Conservation (phyloP, 1,140 invertebrate genomes). For the Oreohelix idahoensis region DNA sequence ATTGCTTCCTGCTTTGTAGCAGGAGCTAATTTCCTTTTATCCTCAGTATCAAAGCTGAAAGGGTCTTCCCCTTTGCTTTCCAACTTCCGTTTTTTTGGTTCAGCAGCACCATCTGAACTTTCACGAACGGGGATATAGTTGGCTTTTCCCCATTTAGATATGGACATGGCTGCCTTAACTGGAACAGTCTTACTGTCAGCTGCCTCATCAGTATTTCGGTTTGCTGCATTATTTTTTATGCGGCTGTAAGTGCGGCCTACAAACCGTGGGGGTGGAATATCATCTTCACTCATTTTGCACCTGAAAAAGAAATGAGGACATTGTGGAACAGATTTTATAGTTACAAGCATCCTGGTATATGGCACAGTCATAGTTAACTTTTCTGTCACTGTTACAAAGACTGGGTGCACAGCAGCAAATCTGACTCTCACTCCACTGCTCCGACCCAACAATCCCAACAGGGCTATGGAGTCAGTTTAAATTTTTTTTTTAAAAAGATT, state of each 20-base stretch:
- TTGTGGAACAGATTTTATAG: no score
- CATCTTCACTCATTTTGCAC: constrained; percentile 32
- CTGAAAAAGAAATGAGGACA: constrained; percentile 25
- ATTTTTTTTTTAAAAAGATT: no score
- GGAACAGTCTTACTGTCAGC: constrained; percentile 49
- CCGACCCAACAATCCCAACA: no score
- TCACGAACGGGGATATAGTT: constrained; percentile 57
- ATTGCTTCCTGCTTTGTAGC: constrained; percentile 35
- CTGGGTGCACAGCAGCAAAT: no score
- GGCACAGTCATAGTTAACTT: no score
- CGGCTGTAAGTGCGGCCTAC: constrained; percentile 52
- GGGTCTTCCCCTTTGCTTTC: constrained; percentile 53
- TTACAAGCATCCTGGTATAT: no score
- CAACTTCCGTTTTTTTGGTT: constrained; percentile 47
- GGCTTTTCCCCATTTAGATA: constrained; percentile 65
- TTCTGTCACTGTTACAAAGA: no score
- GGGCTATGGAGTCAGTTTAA: no score
- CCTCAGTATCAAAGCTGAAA: constrained; percentile 61
- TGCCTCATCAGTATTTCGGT: constrained; percentile 57
- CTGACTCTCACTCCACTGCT: no score
- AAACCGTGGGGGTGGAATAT: constrained; percentile 41
- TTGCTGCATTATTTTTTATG: constrained; percentile 49
- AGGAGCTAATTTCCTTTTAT: constrained; percentile 42
- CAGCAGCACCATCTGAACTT: constrained; percentile 42
- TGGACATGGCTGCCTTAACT: constrained; percentile 51